Evolutionary conservation across 37 sponge, comb jelly and placozoan species (phyloP).

Genomic region (Cladorhizidae sp.): DNA sequence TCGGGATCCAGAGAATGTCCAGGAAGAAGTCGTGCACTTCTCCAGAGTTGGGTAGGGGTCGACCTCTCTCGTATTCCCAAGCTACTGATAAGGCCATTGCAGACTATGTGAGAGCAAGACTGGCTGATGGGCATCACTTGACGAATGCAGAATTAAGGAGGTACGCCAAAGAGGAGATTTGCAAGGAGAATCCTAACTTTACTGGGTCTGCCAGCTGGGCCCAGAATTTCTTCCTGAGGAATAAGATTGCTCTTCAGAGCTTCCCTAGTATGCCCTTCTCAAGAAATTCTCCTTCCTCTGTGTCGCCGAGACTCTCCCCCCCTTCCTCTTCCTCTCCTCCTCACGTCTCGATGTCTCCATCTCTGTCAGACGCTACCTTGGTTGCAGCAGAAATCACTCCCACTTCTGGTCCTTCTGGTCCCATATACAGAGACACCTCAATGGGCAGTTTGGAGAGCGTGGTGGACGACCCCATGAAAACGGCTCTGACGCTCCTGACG

Average conservation of each 20-base stretch:
- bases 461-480: slow-evolving; percentile 54
- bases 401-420: slow-evolving; percentile 16
- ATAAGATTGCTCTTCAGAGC: slow-evolving; percentile 54
- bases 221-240: slow-evolving; percentile 81
- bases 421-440: slow-evolving; percentile 1
- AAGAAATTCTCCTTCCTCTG: neutral
- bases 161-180: slow-evolving; percentile 58
- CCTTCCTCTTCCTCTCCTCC: neutral
- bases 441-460: neutral
- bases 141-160: slow-evolving; percentile 73
- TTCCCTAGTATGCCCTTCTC: neutral
- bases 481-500: slow-evolving; percentile 52
- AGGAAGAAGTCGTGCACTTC: neutral
- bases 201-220: slow-evolving; percentile 89
- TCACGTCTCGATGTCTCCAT: slow-evolving; percentile 4
- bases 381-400: slow-evolving; percentile 25
- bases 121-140: slow-evolving; percentile 36
- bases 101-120: slow-evolving; percentile 51
- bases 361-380: slow-evolving; percentile 18
- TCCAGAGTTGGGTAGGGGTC: slow-evolving; percentile 26
- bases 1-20: slow-evolving; percentile 3
- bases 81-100: slow-evolving; percentile 69
- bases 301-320: neutral
- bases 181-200: slow-evolving; percentile 74
- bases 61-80: slow-evolving; percentile 74